These are phyloP conservation scores for Microdon myrmicae DNA, from an alignment of 2,888 invertebrate genomes.

Conservation along the genomic window DNA sequence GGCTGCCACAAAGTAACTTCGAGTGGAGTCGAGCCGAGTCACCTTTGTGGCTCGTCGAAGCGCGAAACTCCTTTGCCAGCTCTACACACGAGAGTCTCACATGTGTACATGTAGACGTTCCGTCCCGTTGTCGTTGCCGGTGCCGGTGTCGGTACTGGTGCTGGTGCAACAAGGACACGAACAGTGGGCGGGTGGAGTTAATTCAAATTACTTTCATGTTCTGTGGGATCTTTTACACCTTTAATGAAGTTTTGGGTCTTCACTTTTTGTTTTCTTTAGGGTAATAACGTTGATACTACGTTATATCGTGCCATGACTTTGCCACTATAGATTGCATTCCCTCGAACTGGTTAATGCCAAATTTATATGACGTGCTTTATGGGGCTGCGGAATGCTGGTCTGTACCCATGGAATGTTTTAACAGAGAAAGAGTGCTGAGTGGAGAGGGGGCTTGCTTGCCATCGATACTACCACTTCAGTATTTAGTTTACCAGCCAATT, in stretches of 20 bases:
- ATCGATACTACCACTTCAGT: no score
- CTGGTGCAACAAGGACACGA: constrained; percentile 9
- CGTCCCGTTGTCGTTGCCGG: no score
- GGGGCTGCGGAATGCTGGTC: neutral
- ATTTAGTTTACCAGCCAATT: constrained; percentile 27
- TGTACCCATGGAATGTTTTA: constrained; percentile 12
- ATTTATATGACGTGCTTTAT: constrained; percentile 39
- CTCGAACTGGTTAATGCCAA: constrained; percentile 44
- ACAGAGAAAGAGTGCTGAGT: constrained; percentile 1
- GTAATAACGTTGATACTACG: constrained; percentile 3
- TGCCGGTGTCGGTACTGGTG: constrained; percentile 2
- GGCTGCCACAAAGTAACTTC: neutral
- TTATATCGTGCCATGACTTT: constrained; percentile 15
- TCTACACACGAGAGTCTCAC: neutral
- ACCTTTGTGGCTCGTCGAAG: neutral
- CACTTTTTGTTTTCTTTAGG: constrained; percentile 8
- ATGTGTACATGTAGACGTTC: no score
- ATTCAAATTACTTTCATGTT: constrained; percentile 40
- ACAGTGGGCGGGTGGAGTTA: constrained; percentile 14
- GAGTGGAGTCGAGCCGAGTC: no score
- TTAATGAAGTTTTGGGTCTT: constrained; percentile 34
- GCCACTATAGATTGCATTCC: constrained; percentile 45
- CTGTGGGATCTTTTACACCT: constrained; percentile 34
- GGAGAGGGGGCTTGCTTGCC: constrained; percentile 7
- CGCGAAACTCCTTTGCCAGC: neutral